Base-by-base conservation (phyloP, 2,888 invertebrate species). In the Conchocele bisecta region DNA sequence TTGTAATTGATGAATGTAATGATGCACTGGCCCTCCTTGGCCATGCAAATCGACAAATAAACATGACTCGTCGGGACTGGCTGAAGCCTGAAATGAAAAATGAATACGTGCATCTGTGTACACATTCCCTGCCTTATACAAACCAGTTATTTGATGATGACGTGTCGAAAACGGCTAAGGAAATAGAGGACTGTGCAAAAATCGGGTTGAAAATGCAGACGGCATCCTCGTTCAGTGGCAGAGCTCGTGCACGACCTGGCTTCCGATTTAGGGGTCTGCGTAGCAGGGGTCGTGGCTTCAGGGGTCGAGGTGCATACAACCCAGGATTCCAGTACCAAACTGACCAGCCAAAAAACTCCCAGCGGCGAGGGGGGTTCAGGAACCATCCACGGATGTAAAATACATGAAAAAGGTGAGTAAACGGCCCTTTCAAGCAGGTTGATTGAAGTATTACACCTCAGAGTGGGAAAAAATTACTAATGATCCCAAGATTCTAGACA, bases 161-260 rank as follows among this genome's bases (percentile, higher is more conserved):
- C 44, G 56, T 70, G 17, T 60, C 66, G 13, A 67, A 72, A 41
- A 46, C 66, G 29, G 72, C 59, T 2, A 72, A 67, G 31, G 72
- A 72, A 33, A 72, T 72, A 3, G 65, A 60, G 39, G 72, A 67
- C 24, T 66, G 61, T 44, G n/a, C n/a, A n/a, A n/a, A n/a, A n/a
- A n/a, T n/a, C n/a, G n/a, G n/a, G n/a, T n/a, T n/a, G n/a, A n/a
- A n/a, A n/a, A n/a, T n/a, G n/a, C 56, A 60, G 42, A 33, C 41
- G 48, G 65, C 50, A 7, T 22, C 35, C 31, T n/a, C 24, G 7
- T 15, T 44, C 20, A 41, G 54, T 15, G 15, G 9, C 4, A 24
- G 46, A 28, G 28, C 53, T 39, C 48, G 64, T n/a, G 31, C 48
- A 37, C 35, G 44, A 33, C 15, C 33, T 31, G 22, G 33, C n/a